A percentile compares a stretch with the other conserved stretches of the same genome.
Evolutionary conservation across 2,888 invertebrate genomes (phyloP).

Genomic region (Lasioglossum figueresi): DNA sequence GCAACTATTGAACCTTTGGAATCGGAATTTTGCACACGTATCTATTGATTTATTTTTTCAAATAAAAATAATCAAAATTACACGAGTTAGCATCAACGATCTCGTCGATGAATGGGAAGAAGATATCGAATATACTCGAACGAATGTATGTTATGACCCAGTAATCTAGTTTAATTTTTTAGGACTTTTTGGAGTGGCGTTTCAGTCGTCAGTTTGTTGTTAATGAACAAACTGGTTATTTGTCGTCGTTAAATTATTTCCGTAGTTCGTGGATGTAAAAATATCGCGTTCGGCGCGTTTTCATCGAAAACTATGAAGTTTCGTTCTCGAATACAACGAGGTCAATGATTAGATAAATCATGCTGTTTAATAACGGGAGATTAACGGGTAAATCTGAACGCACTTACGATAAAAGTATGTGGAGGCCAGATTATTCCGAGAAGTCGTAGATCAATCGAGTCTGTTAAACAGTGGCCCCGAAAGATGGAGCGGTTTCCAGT

Average conservation of each 20-base stretch:
- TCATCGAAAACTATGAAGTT: neutral
- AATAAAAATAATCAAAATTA: neutral
- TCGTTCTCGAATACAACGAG: neutral
- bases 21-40: neutral
- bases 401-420: neutral
- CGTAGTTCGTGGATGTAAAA: neutral
- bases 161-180: neutral
- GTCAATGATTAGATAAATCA: neutral
- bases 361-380: neutral
- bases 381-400: conserved; percentile 2
- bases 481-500: conserved; percentile 15
- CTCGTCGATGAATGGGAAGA: neutral
- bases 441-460: neutral
- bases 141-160: neutral
- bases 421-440: neutral
- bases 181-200: neutral
- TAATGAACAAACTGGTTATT: neutral
- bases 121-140: no score
- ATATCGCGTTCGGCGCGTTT: neutral
- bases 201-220: neutral
- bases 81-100: neutral
- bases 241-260: neutral
- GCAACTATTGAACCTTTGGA: neutral
- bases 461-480: neutral
- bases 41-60: neutral